phyloP scores from a whole-genome alignment of 2,888 invertebrate genomes.

The Heliconius aoede region DNA sequence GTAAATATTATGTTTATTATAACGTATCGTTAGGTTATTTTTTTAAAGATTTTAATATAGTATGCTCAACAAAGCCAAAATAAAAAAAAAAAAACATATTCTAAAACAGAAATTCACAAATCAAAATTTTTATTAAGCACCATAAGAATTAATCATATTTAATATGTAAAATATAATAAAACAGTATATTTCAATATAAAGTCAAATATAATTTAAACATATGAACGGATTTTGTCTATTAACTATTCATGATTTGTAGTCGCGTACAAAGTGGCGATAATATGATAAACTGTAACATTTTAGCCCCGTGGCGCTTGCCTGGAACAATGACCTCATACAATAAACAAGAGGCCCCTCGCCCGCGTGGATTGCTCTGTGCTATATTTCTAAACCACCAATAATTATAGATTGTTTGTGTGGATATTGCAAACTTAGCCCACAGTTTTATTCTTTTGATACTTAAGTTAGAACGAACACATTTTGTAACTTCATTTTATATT shows the following conservation, averaged over 20 bases:
- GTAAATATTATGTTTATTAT: neutral
- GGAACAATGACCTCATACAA: conserved; percentile 76
- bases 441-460: neutral
- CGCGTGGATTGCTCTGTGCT: conserved; percentile 50
- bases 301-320: conserved; percentile 60
- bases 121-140: neutral
- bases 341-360: conserved; percentile 63
- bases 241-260: conserved; percentile 30
- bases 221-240: conserved; percentile 32
- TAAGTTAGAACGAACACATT: neutral
- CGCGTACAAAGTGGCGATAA: conserved; percentile 43
- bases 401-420: conserved; percentile 19
- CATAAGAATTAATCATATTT: too few species aligned
- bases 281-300: conserved; percentile 63
- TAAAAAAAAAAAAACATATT: neutral
- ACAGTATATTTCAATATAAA: neutral
- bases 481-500: neutral
- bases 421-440: neutral
- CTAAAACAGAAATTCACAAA: neutral
- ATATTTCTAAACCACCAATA: conserved; percentile 55
- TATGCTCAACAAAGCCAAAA: neutral
- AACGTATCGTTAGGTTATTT: neutral
- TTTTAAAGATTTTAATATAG: too few species aligned
- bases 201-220: neutral
- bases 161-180: neutral